These are phyloP conservation scores for Anolis apletophallus DNA, from an alignment of 2,797 vertebrate genomes.

Conservation along the genomic window DNA sequence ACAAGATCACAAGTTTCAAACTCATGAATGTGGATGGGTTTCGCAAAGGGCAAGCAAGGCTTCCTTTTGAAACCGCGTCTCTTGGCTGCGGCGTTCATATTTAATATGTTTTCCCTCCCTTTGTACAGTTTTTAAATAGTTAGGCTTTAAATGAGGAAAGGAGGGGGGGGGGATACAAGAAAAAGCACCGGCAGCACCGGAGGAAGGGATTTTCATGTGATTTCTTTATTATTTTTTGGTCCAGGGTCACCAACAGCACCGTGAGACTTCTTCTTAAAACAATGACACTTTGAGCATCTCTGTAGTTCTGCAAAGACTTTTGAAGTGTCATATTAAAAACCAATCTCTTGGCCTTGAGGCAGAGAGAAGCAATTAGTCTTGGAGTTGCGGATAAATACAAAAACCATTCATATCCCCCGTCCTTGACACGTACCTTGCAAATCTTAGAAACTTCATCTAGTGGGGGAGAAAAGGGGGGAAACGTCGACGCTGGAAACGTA, in stretches of 20 bases:
- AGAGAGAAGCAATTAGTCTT: conserved; percentile 89
- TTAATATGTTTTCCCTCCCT: conserved; percentile 66
- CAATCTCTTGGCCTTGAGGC: conserved; percentile 86
- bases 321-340: conserved; percentile 88
- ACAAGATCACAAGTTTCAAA: conserved; percentile 56
- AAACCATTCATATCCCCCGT: conserved; percentile 85
- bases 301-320: conserved; percentile 86
- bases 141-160: conserved; percentile 68
- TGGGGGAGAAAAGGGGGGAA: conserved; percentile 75
- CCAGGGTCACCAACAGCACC: conserved; percentile 81
- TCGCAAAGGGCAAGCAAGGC: conserved; percentile 47
- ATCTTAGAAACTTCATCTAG: conserved; percentile 87
- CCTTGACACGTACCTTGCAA: conserved; percentile 88
- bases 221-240: conserved; percentile 69
- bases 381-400: conserved; percentile 89
- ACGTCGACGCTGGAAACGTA: too few relatives aligned
- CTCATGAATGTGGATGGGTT: conserved; percentile 49
- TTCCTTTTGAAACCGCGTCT: conserved; percentile 49
- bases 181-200: not conserved
- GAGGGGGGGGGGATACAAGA: too few relatives aligned
- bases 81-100: conserved; percentile 62
- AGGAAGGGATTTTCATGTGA: conserved; percentile 38
- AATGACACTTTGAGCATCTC: conserved; percentile 84
- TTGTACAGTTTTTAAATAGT: conserved; percentile 68
- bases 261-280: conserved; percentile 82